Evolutionary conservation across 1,140 invertebrate genomes (phyloP).

Genomic region (Sitophilus oryzae): DNA sequence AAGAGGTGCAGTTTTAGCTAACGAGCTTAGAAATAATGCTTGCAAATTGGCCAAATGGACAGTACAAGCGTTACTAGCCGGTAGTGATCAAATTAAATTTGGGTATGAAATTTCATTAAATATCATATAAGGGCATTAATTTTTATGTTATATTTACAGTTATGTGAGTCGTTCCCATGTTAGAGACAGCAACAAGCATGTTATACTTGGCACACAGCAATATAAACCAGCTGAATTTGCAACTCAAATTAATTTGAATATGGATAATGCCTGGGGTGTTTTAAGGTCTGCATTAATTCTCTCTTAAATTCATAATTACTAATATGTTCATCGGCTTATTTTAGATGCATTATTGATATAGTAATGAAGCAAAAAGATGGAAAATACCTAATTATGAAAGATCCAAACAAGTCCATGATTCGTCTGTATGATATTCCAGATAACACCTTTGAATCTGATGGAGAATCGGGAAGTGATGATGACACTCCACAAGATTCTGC

Average conservation of each 20-base stretch:
- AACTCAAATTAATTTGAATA: slow-evolving; percentile 96
- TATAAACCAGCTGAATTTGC: slow-evolving; percentile 98
- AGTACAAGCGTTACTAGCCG: slow-evolving; percentile 90
- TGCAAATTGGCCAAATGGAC: slow-evolving; percentile 99
- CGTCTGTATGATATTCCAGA: slow-evolving; percentile 96
- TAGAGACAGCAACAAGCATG: slow-evolving; percentile 92
- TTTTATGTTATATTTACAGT: slow-evolving; percentile 1
- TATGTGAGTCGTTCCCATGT: slow-evolving; percentile 93
- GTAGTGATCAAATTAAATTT: slow-evolving; percentile 97
- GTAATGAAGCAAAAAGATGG: slow-evolving; percentile 98
- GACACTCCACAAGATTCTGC: slow-evolving; percentile 50
- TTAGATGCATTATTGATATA: slow-evolving; percentile 87
- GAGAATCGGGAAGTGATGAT: slow-evolving; percentile 85
- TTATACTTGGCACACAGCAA: slow-evolving; percentile 96
- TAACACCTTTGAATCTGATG: slow-evolving; percentile 97
- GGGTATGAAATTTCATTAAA: slow-evolving; percentile 50
- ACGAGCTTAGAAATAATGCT: slow-evolving; percentile 96
- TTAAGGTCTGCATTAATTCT: slow-evolving; percentile 56
- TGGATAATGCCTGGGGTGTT: slow-evolving; percentile 99
- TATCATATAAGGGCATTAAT: not conserved
- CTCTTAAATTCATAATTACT: slow-evolving; percentile 7
- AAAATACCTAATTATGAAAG: slow-evolving; percentile 97
- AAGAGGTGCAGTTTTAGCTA: slow-evolving; percentile 94
- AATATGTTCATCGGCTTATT: not conserved
- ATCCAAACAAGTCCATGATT: slow-evolving; percentile 97